Evolutionary conservation across 2,113 vertebrate genomes (phyloP).

Genomic region (Pterocles orientalis): DNA sequence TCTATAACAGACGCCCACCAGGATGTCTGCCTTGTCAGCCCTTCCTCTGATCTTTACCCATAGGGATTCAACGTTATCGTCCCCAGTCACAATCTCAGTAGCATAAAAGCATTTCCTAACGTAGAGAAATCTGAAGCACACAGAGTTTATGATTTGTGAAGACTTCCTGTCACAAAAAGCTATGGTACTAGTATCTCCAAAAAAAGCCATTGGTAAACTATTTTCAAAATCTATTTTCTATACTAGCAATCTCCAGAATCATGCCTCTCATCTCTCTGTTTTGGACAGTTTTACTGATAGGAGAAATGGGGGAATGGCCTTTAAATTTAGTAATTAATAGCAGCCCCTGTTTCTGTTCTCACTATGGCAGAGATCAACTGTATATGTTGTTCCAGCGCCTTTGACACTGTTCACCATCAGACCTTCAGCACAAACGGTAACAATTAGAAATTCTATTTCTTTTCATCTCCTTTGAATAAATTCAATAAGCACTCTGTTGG

Average conservation of each 20-base stretch:
- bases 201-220: neutral
- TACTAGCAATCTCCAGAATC: neutral
- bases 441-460: neutral
- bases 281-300: neutral
- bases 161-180: neutral
- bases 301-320: neutral
- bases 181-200: neutral
- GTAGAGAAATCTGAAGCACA: neutral
- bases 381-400: fast-evolving
- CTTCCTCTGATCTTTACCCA: too few species aligned
- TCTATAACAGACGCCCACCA: too few species aligned
- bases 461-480: neutral
- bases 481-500: neutral
- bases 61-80: too few species aligned
- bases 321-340: neutral
- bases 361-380: neutral
- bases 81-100: too few species aligned
- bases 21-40: too few species aligned
- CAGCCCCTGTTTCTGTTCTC: neutral
- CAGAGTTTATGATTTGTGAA: neutral
- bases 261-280: neutral
- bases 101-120: too few species aligned
- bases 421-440: neutral
- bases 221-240: neutral
- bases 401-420: neutral